These are phyloP conservation scores for Melanostoma mellinum DNA, from an alignment of 2,888 invertebrate species.

Conservation along the genomic window DNA sequence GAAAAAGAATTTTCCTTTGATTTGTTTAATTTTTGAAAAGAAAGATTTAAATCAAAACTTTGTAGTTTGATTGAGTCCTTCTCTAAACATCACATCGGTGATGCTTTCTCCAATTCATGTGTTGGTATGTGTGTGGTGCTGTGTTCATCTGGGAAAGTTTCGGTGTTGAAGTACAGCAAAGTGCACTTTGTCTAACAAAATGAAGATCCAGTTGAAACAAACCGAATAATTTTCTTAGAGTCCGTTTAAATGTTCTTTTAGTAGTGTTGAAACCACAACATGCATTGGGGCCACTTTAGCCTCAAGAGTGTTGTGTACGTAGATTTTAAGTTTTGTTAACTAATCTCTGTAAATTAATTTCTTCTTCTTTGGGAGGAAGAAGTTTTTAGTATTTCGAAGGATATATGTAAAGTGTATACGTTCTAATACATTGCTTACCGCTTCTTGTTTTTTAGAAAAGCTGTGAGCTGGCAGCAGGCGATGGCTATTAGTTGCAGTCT, in stretches of 20 bases:
- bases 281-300: slow-evolving; percentile 51
- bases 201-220: slow-evolving; percentile 47
- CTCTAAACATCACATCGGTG: neutral
- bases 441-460: too few relatives aligned
- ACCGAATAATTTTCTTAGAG: slow-evolving; percentile 46
- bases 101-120: neutral
- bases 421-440: too few relatives aligned
- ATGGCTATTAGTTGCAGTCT: too few relatives aligned
- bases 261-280: slow-evolving; percentile 52
- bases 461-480: too few relatives aligned
- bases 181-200: slow-evolving; percentile 21
- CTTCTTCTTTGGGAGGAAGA: neutral
- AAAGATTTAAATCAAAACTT: slow-evolving; percentile 25
- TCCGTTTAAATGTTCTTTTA: slow-evolving; percentile 44
- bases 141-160: neutral
- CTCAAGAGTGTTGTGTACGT: slow-evolving; percentile 24
- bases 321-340: slow-evolving; percentile 19
- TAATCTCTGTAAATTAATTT: slow-evolving; percentile 19
- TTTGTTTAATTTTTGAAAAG: too few relatives aligned
- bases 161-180: slow-evolving; percentile 19
- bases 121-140: neutral
- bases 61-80: slow-evolving; percentile 45
- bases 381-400: too few relatives aligned
- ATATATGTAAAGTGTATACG: too few relatives aligned
- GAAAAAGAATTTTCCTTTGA: slow-evolving; percentile 3